Evolutionary conservation across 1,140 invertebrate genomes (phyloP).

Genomic region (Calosoma granatense): DNA sequence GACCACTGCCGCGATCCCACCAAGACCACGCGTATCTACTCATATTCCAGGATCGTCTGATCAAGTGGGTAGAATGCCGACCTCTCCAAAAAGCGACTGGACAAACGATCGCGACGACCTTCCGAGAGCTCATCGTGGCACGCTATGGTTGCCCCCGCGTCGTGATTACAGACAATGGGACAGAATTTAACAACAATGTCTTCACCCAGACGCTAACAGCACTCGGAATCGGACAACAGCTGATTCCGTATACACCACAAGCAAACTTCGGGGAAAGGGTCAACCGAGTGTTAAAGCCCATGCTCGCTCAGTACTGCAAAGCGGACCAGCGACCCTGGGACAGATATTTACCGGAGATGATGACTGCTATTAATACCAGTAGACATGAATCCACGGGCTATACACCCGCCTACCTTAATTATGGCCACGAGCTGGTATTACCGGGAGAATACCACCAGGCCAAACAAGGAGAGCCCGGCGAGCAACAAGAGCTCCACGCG

Average conservation of each 20-base stretch:
- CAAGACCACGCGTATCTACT: slow-evolving; percentile 28
- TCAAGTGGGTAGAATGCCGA: slow-evolving; percentile 23
- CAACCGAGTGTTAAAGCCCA: slow-evolving; percentile 31
- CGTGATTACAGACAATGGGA: slow-evolving; percentile 34
- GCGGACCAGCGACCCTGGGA: slow-evolving; percentile 34
- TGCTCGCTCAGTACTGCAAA: slow-evolving; percentile 27
- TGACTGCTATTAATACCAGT: slow-evolving; percentile 28
- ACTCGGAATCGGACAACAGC: slow-evolving; percentile 15
- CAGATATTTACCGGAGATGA: slow-evolving; percentile 22
- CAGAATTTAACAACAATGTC: slow-evolving; percentile 30
- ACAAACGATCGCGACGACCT: slow-evolving; percentile 15
- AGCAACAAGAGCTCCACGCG: not conserved
- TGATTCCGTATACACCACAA: slow-evolving; percentile 33
- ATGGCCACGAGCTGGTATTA: slow-evolving; percentile 13
- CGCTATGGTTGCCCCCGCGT: slow-evolving; percentile 26
- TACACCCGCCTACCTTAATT: slow-evolving; percentile 25
- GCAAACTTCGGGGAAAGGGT: slow-evolving; percentile 32
- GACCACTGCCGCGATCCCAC: slow-evolving; percentile 28
- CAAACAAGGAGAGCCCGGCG: too few relatives aligned
- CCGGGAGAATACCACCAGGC: not conserved
- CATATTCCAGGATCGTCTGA: slow-evolving; percentile 32
- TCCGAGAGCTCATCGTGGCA: slow-evolving; percentile 25
- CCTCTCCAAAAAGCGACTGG: slow-evolving; percentile 24
- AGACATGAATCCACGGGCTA: slow-evolving; percentile 23
- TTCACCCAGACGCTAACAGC: not conserved